Evolutionary conservation across 2,797 vertebrate species (phyloP), one percentile per base, ranked within the genome.

Genomic region (Galago senegalensis): DNA sequence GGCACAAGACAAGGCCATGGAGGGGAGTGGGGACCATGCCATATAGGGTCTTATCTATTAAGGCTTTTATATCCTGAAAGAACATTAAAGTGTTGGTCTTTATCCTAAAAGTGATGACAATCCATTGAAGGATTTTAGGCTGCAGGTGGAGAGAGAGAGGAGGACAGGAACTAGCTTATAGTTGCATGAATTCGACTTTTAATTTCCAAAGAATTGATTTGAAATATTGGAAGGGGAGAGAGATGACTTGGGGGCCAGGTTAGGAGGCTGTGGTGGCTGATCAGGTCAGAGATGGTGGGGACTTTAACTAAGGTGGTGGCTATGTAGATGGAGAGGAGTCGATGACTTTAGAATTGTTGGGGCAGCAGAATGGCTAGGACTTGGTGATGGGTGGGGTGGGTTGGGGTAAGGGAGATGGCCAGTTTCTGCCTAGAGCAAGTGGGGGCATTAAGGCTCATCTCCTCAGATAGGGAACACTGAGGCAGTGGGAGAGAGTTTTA

Each of bases 161-260:
- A 58, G 27, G 49, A 81, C 6, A 82, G 34, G 72, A 56, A 53
- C 23, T 11, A 89, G 70, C 49, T 34, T 53, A 25, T 87, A 29
- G 40, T 63, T 69, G 23, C 27, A 53, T 86, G 37, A 63, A 77
- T 60, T 85, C 23, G 34, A 40, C 72, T 82, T 95, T 89, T 60
- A 73, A 17, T 82, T 91, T 89, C 40, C n/a, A 86, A 82, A 93
- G 10, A 86, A 63, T 43, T 67, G 56, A 82, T 43, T 73, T 92
- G 23, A 49, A 89, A 73, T 56, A 79, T 25, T 61, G 20, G 63
- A n/a, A 79, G 31, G 3, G 5, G 25, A 7, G 79, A 49, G 12
- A 76, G 65, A 46, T 60, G 60, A 65, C 37, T 7, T 4, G 29
- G 85, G 73, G 23, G 37, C 61, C 56, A 17, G 46, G 56, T 82